Evolutionary conservation across 2,888 invertebrate genomes (phyloP), one percentile per base, ranked within the genome.

Genomic region (Pyrocoelia pectoralis): DNA sequence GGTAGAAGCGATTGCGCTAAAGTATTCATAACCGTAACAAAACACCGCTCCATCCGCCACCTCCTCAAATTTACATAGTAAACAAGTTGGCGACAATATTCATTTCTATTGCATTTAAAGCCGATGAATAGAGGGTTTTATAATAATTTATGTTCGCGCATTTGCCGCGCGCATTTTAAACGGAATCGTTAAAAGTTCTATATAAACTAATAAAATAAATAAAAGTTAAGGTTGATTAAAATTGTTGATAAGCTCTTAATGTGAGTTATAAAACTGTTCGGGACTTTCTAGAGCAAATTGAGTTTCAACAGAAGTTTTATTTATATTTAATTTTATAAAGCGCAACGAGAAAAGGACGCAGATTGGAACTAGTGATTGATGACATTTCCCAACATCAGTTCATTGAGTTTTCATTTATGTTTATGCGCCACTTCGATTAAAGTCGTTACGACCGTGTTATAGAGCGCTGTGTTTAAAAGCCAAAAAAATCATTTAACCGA

Each of bases 91-190:
- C 19, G 17, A 56, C 56, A 56, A 56, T 56, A 38, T 56, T 49
- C 49, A 48, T 56, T 56, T 48, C 48, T 56, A 56, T 48, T 49
- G 49, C 56, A 56, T 56, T 56, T 15, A 55, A 43, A 43, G 28
- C 15, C 54, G 46, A 55, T 55, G 43, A 55, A 55, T 55, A 55
- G 43, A n/a, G n/a, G n/a, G n/a, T n/a, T n/a, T n/a, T n/a, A n/a
- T n/a, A n/a, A n/a, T n/a, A n/a, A n/a, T n/a, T n/a, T n/a, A n/a
- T n/a, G n/a, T n/a, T n/a, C n/a, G n/a, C n/a, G n/a, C n/a, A n/a
- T n/a, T n/a, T n/a, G n/a, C n/a, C n/a, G 33, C 33, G 33, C 33
- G 33, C 33, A 2, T n/a, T 33, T 33, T 33, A n/a, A n/a, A 33
- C 3, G 9, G n/a, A 33, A 38, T 52, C 17, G 51, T 52, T 52